Evolutionary conservation across 2,113 vertebrate genomes (phyloP).

Genomic region (Loxodonta africana): DNA sequence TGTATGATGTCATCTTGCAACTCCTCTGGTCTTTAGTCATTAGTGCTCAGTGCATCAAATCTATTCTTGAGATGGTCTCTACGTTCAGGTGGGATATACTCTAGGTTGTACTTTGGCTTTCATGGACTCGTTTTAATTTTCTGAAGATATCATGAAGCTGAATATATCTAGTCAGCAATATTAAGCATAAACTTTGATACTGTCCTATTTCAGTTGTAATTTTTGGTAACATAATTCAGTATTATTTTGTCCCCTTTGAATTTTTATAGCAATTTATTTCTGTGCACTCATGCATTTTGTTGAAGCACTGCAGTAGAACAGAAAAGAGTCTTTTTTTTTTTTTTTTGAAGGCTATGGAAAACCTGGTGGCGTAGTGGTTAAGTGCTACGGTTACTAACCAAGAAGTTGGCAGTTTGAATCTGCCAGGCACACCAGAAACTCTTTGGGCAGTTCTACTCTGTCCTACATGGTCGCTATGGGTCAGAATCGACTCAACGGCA

Average conservation of each 20-base stretch:
- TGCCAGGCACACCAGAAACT: no score
- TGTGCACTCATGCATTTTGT: background rate
- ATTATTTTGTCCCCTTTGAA: slow-evolving; percentile 48
- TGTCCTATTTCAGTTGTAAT: background rate
- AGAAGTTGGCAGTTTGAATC: no score
- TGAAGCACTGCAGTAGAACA: slow-evolving; percentile 20
- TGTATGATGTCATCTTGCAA: background rate
- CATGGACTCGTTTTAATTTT: background rate
- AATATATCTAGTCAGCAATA: slow-evolving; percentile 13
- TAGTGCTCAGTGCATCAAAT: background rate
- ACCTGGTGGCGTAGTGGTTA: no score
- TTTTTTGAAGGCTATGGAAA: background rate
- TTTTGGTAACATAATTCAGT: slow-evolving; percentile 40
- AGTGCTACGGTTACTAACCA: no score
- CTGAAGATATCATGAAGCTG: background rate
- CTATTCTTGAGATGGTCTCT: background rate
- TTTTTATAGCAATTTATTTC: slow-evolving; percentile 48
- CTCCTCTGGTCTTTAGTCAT: background rate
- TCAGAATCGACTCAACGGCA: no score
- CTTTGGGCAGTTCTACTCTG: no score
- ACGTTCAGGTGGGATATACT: background rate
- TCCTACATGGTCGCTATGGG: no score
- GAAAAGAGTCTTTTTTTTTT: slow-evolving; percentile 51
- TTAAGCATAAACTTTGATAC: slow-evolving; percentile 25
- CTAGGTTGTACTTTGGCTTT: background rate